Base-by-base conservation (phyloP, 2,797 vertebrate species). In the Oreochromis grahami region DNA sequence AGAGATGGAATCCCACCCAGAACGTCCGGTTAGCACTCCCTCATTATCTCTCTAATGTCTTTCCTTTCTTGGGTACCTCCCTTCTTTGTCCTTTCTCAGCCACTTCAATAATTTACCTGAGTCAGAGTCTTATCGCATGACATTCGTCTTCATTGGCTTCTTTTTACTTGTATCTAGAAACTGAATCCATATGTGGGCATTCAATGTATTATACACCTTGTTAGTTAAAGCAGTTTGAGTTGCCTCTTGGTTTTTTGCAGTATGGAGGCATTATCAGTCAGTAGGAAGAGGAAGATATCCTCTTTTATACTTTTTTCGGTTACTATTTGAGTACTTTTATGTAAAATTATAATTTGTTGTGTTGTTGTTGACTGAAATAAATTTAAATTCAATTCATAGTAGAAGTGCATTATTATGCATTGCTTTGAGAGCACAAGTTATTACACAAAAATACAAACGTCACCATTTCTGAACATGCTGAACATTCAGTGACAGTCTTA, bases 1-100 rank as follows among this genome's bases (percentile, higher is more conserved):
- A 99, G 94, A 96, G 98, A 88, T 99, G 98, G 98, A 99, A 99
- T 89, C 98, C 98, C 60, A 99, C 98, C 7, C 98, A 99, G 96
- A 99, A 99, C 3, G 98, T 99, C 96, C 96, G 98, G 98, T 99
- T 87, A 90, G 93, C 45, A 3, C n/a, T 36, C 7, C 21, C 17
- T 13, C 13, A 24, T 58, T 32, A n/a, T 80, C 48, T 13, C n/a
- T 80, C 53, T 15, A 14, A 21, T 76, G 32, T 77, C 21, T 55
- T 36, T 74, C 19, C 15, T 83, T 77, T 86, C 29, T 38, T 87
- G 17, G n/a, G 19, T 60, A 6, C 77, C 80, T 88, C 74, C 24
- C 21, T 26, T 74, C 68, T 87, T 85, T 82, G 77, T 80, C n/a
- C 45, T 83, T 41, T 53, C 41, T 21, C n/a, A 12, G 4, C 14